Conservation (phyloP, 2,797 vertebrate species). For the Sphenopsis melanotis region DNA sequence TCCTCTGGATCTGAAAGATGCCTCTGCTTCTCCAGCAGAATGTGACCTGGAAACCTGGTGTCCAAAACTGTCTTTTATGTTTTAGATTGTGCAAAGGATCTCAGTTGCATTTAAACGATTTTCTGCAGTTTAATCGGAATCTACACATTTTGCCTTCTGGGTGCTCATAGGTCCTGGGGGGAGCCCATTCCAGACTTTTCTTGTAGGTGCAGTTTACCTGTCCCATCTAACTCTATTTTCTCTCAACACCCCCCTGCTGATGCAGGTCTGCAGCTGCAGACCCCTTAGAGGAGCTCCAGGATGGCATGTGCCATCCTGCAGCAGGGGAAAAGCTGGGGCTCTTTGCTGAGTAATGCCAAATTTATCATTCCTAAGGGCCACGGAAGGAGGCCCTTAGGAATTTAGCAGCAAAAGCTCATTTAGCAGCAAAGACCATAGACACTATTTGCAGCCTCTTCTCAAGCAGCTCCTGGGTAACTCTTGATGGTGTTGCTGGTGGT, state of each 20-base stretch:
- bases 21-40: background rate
- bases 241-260: background rate
- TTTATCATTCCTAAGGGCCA: background rate
- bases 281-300: accelerated
- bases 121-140: background rate
- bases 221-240: background rate
- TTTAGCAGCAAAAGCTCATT: background rate
- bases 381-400: background rate
- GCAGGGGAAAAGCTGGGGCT: background rate
- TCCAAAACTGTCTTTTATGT: background rate
- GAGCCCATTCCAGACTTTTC: background rate
- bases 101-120: background rate
- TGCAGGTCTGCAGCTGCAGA: background rate
- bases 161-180: background rate
- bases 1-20: background rate
- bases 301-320: background rate
- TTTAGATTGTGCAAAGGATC: background rate
- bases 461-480: background rate
- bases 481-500: background rate
- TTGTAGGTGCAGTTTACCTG: background rate
- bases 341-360: background rate
- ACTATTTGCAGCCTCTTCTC: background rate
- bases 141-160: background rate
- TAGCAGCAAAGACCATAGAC: background rate
- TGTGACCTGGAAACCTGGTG: background rate